Evolutionary conservation across 2,797 vertebrate genomes (phyloP).

Genomic region (Leucoraja ocellata): DNA sequence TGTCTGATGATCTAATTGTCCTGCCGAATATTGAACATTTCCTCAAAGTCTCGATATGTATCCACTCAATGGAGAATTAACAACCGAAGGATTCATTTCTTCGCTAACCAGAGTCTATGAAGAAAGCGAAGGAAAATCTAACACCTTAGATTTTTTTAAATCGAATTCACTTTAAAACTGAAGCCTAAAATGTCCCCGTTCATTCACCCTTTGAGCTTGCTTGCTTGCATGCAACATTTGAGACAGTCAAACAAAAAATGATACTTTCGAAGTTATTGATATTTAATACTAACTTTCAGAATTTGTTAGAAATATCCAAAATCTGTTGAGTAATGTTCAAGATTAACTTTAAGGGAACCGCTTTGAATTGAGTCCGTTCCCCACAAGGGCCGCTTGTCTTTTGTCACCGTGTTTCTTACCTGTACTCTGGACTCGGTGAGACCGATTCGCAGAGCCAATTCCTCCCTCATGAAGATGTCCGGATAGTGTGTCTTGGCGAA

Average conservation of each 20-base stretch:
- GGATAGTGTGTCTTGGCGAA: constrained; percentile 98
- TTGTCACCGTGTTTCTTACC: constrained; percentile 57
- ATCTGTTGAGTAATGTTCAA: neutral
- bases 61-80: neutral
- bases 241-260: neutral
- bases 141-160: too few relatives aligned
- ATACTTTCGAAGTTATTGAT: neutral
- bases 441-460: constrained; percentile 88
- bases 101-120: neutral
- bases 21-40: neutral
- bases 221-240: neutral
- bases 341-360: neutral
- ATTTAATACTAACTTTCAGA: too few relatives aligned
- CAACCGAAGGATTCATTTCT: neutral
- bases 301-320: neutral
- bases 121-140: neutral
- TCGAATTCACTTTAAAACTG: neutral
- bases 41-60: neutral
- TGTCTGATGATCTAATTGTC: neutral
- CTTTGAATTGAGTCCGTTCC: neutral
- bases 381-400: neutral
- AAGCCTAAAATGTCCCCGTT: too few relatives aligned
- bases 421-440: constrained; percentile 95
- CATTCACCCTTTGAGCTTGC: neutral
- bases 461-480: constrained; percentile 97